phyloP scores from a whole-genome alignment of 2,113 vertebrate genomes.

The Neotoma lepida region DNA sequence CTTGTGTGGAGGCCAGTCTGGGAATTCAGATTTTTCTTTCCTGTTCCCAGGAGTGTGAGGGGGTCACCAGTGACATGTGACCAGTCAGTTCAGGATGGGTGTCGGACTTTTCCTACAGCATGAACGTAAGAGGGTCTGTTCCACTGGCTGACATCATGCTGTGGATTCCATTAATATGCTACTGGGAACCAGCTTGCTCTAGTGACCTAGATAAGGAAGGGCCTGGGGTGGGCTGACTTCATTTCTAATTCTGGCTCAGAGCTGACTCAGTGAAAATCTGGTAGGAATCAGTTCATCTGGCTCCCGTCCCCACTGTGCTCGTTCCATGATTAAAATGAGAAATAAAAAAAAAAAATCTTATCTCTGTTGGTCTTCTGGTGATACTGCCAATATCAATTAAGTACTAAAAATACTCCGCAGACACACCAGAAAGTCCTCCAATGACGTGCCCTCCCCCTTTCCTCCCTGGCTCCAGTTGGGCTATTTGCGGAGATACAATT shows the following conservation, averaged over 20 bases:
- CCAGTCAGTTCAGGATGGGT: background rate
- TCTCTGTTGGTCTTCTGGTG: background rate
- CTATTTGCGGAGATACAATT: background rate
- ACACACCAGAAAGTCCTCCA: accelerated
- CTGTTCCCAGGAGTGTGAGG: background rate
- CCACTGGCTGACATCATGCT: background rate
- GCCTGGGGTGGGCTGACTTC: constrained; percentile 44
- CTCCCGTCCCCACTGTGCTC: background rate
- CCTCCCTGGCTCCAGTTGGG: background rate
- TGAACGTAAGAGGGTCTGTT: constrained; percentile 29
- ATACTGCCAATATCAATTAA: background rate
- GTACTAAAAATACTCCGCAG: background rate
- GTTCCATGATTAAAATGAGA: constrained; percentile 44
- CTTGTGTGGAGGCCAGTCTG: background rate
- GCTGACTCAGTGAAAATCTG: constrained; percentile 74
- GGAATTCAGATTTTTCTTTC: constrained; percentile 24
- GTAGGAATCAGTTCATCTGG: constrained; percentile 53
- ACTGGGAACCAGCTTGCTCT: constrained; percentile 68
- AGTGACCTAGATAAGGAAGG: constrained; percentile 73
- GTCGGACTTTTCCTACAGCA: background rate
- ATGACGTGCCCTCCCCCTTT: background rate
- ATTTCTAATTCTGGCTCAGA: constrained; percentile 68
- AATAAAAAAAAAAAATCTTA: constrained; percentile 41
- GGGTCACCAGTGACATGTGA: constrained; percentile 31
- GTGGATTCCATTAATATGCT: background rate